Conservation (phyloP, 2,888 invertebrate species). For the Lingula anatina region DNA sequence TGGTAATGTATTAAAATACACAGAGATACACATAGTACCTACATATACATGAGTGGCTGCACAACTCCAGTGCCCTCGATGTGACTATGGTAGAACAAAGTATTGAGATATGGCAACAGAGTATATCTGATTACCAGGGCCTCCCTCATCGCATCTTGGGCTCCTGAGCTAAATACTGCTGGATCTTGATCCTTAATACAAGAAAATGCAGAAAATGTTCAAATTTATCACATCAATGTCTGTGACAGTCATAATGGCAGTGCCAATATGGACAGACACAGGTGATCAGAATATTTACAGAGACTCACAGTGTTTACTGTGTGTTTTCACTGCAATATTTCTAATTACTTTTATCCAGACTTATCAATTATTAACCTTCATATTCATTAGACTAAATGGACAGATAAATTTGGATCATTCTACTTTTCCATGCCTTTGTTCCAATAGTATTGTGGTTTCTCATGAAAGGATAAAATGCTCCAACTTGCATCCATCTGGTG, state of each 20-base stretch:
- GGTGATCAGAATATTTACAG: too few species aligned
- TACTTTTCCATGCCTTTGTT: too few species aligned
- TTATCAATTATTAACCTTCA: too few species aligned
- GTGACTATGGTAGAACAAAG: conserved; percentile 40
- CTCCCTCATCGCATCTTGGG: conserved; percentile 54
- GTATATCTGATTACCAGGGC: conserved; percentile 47
- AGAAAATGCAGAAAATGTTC: not conserved
- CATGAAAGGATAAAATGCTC: conserved; percentile 51
- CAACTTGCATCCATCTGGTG: conserved; percentile 48
- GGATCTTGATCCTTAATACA: conserved; percentile 70
- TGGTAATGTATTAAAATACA: not conserved
- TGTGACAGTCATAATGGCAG: too few species aligned
- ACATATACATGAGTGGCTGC: too few species aligned
- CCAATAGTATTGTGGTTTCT: conserved; percentile 42
- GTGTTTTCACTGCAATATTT: too few species aligned
- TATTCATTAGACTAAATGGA: too few species aligned
- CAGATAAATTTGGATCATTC: too few species aligned
- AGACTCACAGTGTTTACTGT: too few species aligned
- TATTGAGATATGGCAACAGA: conserved; percentile 55
- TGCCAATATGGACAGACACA: too few species aligned
- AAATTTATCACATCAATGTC: too few species aligned
- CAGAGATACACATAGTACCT: not conserved
- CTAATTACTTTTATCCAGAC: too few species aligned
- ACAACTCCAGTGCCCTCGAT: conserved; percentile 32
- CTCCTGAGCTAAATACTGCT: conserved; percentile 65